phyloP scores from a whole-genome alignment of 2,888 invertebrate species.

The Nephrocerus scutellatus region DNA sequence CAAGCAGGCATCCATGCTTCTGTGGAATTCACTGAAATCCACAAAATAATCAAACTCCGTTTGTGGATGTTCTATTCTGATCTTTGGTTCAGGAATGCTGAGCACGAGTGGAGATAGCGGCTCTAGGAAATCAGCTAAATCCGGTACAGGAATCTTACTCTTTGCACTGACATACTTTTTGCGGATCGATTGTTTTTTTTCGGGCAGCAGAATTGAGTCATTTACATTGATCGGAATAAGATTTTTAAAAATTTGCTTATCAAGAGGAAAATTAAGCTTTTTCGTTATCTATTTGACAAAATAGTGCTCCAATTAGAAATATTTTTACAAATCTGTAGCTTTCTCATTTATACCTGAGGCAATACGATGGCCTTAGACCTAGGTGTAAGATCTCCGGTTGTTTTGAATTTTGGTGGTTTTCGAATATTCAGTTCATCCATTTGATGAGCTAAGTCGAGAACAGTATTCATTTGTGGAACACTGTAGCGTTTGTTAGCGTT shows the following conservation, averaged over 20 bases:
- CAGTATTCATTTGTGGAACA: slow-evolving; percentile 33
- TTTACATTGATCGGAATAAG: slow-evolving; percentile 37
- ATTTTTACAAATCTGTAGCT: not conserved
- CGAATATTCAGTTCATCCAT: slow-evolving; percentile 22
- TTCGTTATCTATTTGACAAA: slow-evolving; percentile 34
- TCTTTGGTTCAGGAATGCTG: slow-evolving; percentile 28
- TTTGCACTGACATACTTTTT: slow-evolving; percentile 18
- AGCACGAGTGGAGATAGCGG: slow-evolving; percentile 25
- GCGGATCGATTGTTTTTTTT: slow-evolving; percentile 19
- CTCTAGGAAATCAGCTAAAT: slow-evolving; percentile 32
- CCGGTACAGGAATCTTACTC: slow-evolving; percentile 26
- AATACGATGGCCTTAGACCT: slow-evolving; percentile 27
- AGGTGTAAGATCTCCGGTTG: slow-evolving; percentile 25
- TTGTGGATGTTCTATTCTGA: slow-evolving; percentile 19
- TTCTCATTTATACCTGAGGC: slow-evolving; percentile 27
- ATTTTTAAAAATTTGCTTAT: slow-evolving; percentile 30
- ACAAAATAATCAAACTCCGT: slow-evolving; percentile 6
- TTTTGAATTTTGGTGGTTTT: slow-evolving; percentile 1
- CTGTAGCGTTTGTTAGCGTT: too few species aligned
- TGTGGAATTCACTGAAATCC: too few species aligned
- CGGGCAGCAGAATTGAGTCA: slow-evolving; percentile 27
- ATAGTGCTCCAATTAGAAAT: too few species aligned
- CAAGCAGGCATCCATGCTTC: too few species aligned
- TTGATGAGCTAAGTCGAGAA: slow-evolving; percentile 24
- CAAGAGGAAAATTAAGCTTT: slow-evolving; percentile 34